Evolutionary conservation across 2,797 vertebrate species (phyloP).

Genomic region (Lutjanus campechanus): DNA sequence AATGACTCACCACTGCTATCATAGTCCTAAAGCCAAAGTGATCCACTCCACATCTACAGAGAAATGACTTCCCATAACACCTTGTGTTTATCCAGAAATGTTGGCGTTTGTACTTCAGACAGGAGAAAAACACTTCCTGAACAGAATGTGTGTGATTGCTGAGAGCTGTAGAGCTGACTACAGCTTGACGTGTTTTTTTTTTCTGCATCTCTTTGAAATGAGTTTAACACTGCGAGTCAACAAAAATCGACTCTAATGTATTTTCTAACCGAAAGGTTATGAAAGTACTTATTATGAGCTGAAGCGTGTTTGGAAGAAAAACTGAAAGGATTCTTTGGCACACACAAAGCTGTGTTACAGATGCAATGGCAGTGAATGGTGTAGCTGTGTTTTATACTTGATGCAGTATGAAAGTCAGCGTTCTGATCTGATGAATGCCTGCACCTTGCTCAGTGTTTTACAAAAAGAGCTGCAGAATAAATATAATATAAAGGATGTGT

Average conservation of each 20-base stretch:
- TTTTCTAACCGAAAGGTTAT: constrained; percentile 1
- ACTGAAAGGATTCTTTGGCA: background rate
- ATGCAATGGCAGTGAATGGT: background rate
- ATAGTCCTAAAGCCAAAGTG: background rate
- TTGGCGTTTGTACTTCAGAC: background rate
- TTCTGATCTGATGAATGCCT: background rate
- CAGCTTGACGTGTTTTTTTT: too few relatives aligned
- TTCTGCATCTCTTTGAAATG: too few relatives aligned
- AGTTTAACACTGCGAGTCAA: background rate
- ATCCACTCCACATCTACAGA: background rate
- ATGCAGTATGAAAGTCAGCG: background rate
- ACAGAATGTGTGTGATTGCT: background rate
- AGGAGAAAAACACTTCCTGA: background rate
- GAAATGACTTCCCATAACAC: background rate
- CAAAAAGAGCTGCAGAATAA: background rate
- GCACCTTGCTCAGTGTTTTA: background rate
- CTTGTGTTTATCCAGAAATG: background rate
- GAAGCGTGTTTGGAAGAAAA: background rate
- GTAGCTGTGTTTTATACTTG: background rate
- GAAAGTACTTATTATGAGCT: background rate
- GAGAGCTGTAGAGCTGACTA: too few relatives aligned
- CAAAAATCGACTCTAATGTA: background rate
- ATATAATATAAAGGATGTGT: too few relatives aligned
- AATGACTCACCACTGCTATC: background rate
- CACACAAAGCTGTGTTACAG: background rate